Evolutionary conservation across 1,140 invertebrate species (phyloP), one percentile per base, ranked within the genome.

Genomic region (Drosophila kepulauana): DNA sequence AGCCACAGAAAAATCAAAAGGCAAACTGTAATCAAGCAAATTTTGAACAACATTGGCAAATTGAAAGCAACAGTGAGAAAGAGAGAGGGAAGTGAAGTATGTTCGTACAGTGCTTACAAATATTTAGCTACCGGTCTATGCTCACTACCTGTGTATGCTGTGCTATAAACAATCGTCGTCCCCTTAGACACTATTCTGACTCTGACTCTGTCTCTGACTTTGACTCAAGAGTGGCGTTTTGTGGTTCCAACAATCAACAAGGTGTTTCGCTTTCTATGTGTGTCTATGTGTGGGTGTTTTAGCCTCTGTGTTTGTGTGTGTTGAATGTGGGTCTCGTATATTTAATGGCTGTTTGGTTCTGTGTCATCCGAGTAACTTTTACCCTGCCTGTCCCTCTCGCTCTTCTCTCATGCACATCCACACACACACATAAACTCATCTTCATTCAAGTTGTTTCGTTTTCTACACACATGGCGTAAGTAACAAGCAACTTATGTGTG

Each of bases 281-380:
- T 33, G 46, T 48, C 28, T 68, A 25, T 46, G 46, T 58, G 54
- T 65, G 49, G 69, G 61, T 56, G 52, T 72, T 33, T 43, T 30
- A 28, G 8, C 7, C 8, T 45, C 28, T 54, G 8, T 38, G 33
- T 35, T 56, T 48, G 33, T 63, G 15, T 48, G 33, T 63, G 15
- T 16, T 62, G 46, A 49, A 8, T 79, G 57, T 69, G 25, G 48
- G 61, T 56, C 65, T 68, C 64, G 51, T 58, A 85, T 79, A 85
- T 79, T 82, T 79, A 82, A 81, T 73, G 75, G 64, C 82, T 62
- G 70, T 62, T 72, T 79, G 63, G 51, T 73, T 61, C 46, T 75
- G 75, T 81, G 82, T 69, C 75, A 85, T 81, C 63, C 62, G 81
- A 81, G 82, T 71, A 75, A 81, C 78, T 81, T 25, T 84, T 78